Evolutionary conservation across 2,888 invertebrate species (phyloP).

Genomic region (Mythimna vitellina): DNA sequence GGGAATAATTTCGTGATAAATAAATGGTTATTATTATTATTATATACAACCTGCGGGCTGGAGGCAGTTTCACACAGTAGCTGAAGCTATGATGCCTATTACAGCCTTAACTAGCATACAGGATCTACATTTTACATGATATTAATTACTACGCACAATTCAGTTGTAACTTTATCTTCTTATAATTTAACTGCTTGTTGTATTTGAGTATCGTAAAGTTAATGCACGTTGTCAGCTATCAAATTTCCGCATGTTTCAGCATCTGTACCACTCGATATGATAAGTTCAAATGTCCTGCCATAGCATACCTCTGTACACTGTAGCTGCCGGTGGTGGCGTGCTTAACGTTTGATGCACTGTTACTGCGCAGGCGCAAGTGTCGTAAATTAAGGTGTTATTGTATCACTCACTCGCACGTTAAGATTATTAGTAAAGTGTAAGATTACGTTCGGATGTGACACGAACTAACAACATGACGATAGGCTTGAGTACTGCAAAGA

Average conservation of each 20-base stretch:
- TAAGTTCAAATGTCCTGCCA: neutral
- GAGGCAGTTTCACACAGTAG: neutral
- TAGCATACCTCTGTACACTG: neutral
- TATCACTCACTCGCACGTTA: constrained; percentile 14
- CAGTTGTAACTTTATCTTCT: too few species aligned
- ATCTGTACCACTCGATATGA: neutral
- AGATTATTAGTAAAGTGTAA: constrained; percentile 8
- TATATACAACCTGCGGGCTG: neutral
- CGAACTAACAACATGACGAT: neutral
- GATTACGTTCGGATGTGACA: neutral
- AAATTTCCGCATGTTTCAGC: too few species aligned
- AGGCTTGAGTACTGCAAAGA: neutral
- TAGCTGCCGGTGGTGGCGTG: neutral
- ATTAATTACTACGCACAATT: too few species aligned
- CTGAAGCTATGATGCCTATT: neutral
- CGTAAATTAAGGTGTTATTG: constrained; percentile 15
- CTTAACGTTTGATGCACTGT: constrained; percentile 1
- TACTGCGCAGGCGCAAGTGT: constrained; percentile 13
- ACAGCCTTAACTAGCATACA: too few species aligned
- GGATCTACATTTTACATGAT: too few species aligned
- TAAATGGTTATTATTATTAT: too few species aligned
- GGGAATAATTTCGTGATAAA: too few species aligned
- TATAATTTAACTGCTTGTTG: too few species aligned
- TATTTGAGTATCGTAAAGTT: too few species aligned
- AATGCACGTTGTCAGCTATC: too few species aligned